Conservation (phyloP, 2,797 vertebrate species). For the Anguilla pacifica region DNA sequence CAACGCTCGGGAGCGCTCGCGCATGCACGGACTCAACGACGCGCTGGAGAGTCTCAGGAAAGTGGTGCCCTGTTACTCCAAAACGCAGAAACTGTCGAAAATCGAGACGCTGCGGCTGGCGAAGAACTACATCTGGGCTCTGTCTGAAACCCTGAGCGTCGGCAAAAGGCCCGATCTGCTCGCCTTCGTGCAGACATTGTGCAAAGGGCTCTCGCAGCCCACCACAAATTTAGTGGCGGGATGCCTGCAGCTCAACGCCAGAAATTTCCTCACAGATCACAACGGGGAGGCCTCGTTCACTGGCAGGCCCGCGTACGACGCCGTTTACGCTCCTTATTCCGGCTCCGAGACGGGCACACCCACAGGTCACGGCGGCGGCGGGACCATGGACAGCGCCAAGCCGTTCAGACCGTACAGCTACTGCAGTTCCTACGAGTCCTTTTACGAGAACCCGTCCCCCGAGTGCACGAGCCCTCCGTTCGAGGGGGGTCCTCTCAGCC, state of each 20-base stretch:
- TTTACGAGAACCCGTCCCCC: conserved; percentile 92
- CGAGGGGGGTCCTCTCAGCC: conserved; percentile 90
- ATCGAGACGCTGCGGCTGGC: conserved; percentile 96
- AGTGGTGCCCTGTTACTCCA: conserved; percentile 98
- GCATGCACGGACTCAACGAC: conserved; percentile 95
- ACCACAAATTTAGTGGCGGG: conserved; percentile 98
- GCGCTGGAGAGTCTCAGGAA: conserved; percentile 97
- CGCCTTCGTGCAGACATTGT: conserved; percentile 95
- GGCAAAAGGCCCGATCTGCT: conserved; percentile 96
- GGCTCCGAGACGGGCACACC: conserved; percentile 87
- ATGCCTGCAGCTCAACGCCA: conserved; percentile 94
- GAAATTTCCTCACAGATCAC: conserved; percentile 95
- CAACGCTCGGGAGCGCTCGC: conserved; percentile 89
- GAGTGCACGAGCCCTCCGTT: conserved; percentile 90
- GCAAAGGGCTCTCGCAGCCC: conserved; percentile 97
- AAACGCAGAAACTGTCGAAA: conserved; percentile 98
- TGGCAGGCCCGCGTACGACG: conserved; percentile 85
- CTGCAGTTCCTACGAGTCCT: conserved; percentile 88
- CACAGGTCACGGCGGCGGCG: conserved; percentile 81
- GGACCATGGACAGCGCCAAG: conserved; percentile 85
- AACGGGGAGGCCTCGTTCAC: conserved; percentile 87
- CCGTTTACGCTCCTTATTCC: conserved; percentile 87
- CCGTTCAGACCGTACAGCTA: conserved; percentile 93
- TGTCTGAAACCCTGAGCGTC: conserved; percentile 94
- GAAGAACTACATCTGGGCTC: conserved; percentile 99